These are phyloP conservation scores for Sterrhoptilus dennistouni DNA, from an alignment of 2,113 vertebrate species.

Conservation along the genomic window DNA sequence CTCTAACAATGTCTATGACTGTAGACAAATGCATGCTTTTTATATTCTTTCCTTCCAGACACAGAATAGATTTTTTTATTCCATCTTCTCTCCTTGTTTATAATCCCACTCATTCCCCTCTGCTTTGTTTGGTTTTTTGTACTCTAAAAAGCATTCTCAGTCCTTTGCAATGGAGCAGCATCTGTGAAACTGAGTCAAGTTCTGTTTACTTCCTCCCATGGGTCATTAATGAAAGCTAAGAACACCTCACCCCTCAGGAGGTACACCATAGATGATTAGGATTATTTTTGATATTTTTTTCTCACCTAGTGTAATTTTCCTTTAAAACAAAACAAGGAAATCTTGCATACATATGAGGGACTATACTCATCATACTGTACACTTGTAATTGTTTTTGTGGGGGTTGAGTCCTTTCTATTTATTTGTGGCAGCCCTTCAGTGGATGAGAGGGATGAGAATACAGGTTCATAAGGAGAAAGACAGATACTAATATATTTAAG, in stretches of 20 bases:
- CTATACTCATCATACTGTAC: not conserved
- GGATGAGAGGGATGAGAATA: not conserved
- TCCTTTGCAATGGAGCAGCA: not conserved
- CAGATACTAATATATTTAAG: not conserved
- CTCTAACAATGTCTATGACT: not conserved
- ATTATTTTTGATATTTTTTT: not conserved
- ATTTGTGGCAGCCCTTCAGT: not conserved
- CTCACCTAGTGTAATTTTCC: not conserved
- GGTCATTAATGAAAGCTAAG: not conserved
- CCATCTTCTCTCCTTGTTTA: not conserved
- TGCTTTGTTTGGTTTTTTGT: not conserved
- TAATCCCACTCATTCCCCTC: not conserved
- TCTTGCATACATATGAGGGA: not conserved
- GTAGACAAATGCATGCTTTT: not conserved
- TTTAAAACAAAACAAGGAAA: not conserved
- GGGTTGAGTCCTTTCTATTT: not conserved
- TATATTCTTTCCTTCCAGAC: not conserved
- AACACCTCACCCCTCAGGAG: not conserved
- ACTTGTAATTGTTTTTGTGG: not conserved
- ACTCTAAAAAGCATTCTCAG: not conserved
- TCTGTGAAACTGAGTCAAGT: not conserved
- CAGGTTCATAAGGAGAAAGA: not conserved
- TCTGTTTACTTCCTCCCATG: not conserved
- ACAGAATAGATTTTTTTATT: not conserved
- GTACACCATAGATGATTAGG: not conserved